A percentile compares a stretch with the other conserved stretches of the same genome.
phyloP scores from a whole-genome alignment of 2,797 vertebrate species.

The Hypotaenidia philippensis region DNA sequence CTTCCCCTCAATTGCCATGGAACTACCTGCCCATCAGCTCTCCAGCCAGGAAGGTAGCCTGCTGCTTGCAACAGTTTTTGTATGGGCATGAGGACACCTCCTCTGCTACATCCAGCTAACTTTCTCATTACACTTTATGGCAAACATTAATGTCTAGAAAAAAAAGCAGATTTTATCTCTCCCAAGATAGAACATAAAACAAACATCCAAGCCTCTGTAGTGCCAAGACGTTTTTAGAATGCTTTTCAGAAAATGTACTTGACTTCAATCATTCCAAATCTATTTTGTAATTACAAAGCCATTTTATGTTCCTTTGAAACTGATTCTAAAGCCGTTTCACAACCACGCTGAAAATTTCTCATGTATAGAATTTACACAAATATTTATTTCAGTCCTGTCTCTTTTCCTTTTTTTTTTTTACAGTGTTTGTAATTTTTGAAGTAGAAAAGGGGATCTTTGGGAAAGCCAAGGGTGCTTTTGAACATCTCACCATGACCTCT shows the following conservation, averaged over 20 bases:
- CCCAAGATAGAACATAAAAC: conserved; percentile 43
- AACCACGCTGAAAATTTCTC: not conserved
- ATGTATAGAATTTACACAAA: not conserved
- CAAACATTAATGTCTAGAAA: conserved; percentile 8
- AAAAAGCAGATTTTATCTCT: conserved; percentile 36
- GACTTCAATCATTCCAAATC: conserved; percentile 35
- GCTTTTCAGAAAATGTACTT: conserved; percentile 24
- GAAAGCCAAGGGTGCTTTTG: not conserved
- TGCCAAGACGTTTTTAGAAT: not conserved
- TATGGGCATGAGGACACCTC: not conserved
- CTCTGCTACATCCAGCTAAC: not conserved
- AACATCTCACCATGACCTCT: not conserved
- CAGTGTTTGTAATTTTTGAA: not conserved
- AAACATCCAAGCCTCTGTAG: conserved; percentile 17
- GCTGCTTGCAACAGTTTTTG: not conserved
- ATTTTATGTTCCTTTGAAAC: conserved; percentile 55
- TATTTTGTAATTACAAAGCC: conserved; percentile 49
- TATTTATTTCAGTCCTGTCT: not conserved
- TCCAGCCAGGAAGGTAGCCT: not conserved
- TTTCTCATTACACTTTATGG: conserved; percentile 32
- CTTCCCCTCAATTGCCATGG: not conserved
- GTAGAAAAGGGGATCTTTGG: not conserved
- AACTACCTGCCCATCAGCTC: not conserved
- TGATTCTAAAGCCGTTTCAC: conserved; percentile 18
- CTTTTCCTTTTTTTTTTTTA: not conserved